Evolutionary conservation across 2,888 invertebrate species (phyloP), one percentile per base, ranked within the genome.

Genomic region (Leucophenga montana): DNA sequence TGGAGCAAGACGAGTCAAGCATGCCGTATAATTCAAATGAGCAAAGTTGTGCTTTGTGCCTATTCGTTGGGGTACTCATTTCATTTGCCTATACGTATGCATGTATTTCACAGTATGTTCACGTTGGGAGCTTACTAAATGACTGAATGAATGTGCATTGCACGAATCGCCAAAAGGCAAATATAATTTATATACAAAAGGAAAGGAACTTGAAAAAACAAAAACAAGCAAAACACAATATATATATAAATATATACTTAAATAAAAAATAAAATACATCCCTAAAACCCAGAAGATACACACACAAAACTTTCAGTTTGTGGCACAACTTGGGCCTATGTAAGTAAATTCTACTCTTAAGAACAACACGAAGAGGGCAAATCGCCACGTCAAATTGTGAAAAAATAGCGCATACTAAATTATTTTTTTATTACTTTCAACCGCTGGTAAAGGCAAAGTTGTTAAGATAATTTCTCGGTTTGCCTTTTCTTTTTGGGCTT

Each of bases 371-470:
- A 18, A 54, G 20, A 3, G 16, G 39, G 39, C 39, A 39, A 39
- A 39, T 39, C 3, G 39, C 39, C 39, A 39, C 3, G 39, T 39
- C 39, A 39, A 39, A 11, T 39, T 8, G 39, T 39, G 39, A 39
- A 39, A 39, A 39, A 39, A 39, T 39, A 11, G 39, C 39, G 39
- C 18, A 54, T 54, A 20, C 54, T 54, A 54, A 54, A 54, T 54
- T 54, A 54, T 54, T 54, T 20, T 53, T 54, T 54, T 54, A 54
- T 54, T 54, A 22, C 54, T 54, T 54, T 54, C 2, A 54, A 54
- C 54, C 54, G 22, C 11, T 20, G 20, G 20, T 13, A 18, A 54
- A 54, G 22, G 20, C 20, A 54, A 54, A 54, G 4, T 22, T 20
- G 13, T 18, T 18, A 20, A 9, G 39, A 5, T 39, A 39, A 39